A percentile compares a stretch with the other conserved stretches of the same genome.
These are phyloP conservation scores for Napeogenes sylphis DNA, from an alignment of 2,888 invertebrate species.

Conservation along the genomic window DNA sequence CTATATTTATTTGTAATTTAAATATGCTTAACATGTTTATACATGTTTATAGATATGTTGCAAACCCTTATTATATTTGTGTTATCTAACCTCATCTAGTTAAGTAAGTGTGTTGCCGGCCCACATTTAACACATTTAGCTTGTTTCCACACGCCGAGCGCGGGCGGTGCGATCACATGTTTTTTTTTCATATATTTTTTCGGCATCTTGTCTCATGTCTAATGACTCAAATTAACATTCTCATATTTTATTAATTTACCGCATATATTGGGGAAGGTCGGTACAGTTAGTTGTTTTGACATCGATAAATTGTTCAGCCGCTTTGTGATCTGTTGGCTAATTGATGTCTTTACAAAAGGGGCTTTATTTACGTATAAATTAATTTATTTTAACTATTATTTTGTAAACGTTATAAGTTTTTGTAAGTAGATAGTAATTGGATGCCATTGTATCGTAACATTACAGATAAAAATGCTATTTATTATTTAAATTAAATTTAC, in stretches of 20 bases:
- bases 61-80: no score
- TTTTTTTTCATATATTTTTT: slow-evolving; percentile 55
- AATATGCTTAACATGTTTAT: no score
- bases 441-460: no score
- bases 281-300: slow-evolving; percentile 56
- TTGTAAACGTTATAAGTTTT: background rate
- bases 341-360: slow-evolving; percentile 22
- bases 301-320: slow-evolving; percentile 40
- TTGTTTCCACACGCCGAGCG: slow-evolving; percentile 68
- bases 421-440: no score
- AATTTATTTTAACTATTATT: background rate
- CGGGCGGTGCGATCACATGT: slow-evolving; percentile 66
- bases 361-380: background rate
- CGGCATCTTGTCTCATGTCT: slow-evolving; percentile 65
- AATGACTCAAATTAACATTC: slow-evolving; percentile 75
- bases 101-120: slow-evolving; percentile 35
- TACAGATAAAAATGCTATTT: no score
- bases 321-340: slow-evolving; percentile 22
- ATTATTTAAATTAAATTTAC: no score
- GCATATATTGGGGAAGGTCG: slow-evolving; percentile 55
- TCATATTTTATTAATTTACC: slow-evolving; percentile 65
- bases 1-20: no score
- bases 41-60: no score
- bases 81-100: slow-evolving; percentile 39
- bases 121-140: slow-evolving; percentile 69